phyloP scores from a whole-genome alignment of 2,113 vertebrate genomes.

The Pedionomus torquatus region DNA sequence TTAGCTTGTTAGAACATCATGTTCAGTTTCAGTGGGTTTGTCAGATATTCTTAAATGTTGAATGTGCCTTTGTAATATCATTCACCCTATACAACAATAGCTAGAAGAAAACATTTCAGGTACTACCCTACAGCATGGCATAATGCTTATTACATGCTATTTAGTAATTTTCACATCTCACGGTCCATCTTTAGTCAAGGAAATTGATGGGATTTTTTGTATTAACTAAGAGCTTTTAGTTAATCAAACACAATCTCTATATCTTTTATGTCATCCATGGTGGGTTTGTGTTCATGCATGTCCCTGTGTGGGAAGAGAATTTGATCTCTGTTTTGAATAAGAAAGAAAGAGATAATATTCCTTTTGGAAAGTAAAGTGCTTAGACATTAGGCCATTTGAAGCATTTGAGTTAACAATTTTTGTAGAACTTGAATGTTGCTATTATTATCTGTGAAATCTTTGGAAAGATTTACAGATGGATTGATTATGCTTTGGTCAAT shows the following conservation, averaged over 20 bases:
- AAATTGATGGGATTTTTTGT: not conserved
- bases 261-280: not conserved
- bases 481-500: not conserved
- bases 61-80: not conserved
- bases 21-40: not conserved
- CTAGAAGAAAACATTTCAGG: not conserved
- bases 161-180: not conserved
- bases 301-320: not conserved
- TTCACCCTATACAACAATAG: not conserved
- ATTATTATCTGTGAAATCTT: not conserved
- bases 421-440: not conserved
- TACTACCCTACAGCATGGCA: not conserved
- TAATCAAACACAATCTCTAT: not conserved
- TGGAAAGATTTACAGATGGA: not conserved
- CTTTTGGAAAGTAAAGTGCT: not conserved
- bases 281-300: not conserved
- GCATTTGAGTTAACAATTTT: not conserved
- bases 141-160: not conserved
- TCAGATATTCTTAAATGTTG: not conserved
- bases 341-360: not conserved
- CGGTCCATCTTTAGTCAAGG: not conserved
- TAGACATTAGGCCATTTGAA: not conserved
- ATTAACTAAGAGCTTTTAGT: not conserved
- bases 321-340: not conserved
- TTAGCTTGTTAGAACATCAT: not conserved